These are phyloP conservation scores for Anniella stebbinsi DNA, from an alignment of 2,797 vertebrate species.

Conservation along the genomic window DNA sequence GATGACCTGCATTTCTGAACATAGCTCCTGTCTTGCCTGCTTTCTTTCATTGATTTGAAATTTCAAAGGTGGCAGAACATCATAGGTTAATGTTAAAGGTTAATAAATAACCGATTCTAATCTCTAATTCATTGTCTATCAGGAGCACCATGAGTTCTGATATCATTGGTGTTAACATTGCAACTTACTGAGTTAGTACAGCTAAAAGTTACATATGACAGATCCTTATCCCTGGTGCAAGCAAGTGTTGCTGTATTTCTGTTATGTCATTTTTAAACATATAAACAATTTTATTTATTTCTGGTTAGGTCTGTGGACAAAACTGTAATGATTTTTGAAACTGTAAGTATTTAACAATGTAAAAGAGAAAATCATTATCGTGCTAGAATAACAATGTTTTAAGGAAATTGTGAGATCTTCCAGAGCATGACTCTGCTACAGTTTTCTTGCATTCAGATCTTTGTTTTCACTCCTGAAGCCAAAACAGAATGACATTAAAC, in stretches of 20 bases:
- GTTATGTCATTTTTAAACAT: not conserved
- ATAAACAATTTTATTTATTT: constrained; percentile 37
- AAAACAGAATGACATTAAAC: not conserved
- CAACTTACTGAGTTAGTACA: not conserved
- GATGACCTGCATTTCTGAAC: no score
- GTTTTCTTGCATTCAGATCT: not conserved
- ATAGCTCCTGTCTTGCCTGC: not conserved
- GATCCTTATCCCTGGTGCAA: not conserved
- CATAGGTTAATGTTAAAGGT: not conserved
- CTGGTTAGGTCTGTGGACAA: constrained; percentile 90
- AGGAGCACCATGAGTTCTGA: not conserved
- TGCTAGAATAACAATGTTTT: not conserved
- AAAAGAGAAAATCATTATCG: not conserved
- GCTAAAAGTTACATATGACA: not conserved
- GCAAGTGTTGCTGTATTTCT: not conserved
- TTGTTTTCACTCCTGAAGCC: not conserved
- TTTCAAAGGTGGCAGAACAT: not conserved
- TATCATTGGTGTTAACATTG: not conserved
- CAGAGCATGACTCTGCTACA: no score
- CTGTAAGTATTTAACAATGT: constrained; percentile 80
- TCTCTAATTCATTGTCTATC: not conserved
- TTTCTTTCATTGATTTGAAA: not conserved
- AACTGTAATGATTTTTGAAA: constrained; percentile 83
- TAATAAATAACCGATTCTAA: not conserved
- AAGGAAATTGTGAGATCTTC: not conserved